Conservation (phyloP, 1,140 invertebrate genomes). For the Brachionus asplanchnoidis region DNA sequence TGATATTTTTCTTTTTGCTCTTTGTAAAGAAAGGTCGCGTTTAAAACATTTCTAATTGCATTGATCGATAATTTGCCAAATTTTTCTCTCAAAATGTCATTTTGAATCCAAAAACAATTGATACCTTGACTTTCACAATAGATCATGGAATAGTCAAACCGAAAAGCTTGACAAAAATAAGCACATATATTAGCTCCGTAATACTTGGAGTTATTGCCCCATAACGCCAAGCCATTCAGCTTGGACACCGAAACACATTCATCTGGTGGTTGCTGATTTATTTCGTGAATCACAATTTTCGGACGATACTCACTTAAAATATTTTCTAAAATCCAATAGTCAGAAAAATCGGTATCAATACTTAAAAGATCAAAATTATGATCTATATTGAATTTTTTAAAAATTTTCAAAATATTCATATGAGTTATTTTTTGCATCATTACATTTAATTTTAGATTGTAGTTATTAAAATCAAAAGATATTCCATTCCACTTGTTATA, state of each 20-base stretch:
- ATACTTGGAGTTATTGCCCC: constrained; percentile 17
- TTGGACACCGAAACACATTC: constrained; percentile 4
- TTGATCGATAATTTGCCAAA: neutral
- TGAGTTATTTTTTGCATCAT: constrained; percentile 7
- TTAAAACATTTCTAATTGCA: neutral
- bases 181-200: constrained; percentile 28
- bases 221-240: neutral
- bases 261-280: constrained; percentile 29
- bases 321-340: constrained; percentile 38
- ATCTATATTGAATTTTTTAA: neutral
- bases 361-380: constrained; percentile 1
- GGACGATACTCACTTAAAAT: neutral
- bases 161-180: constrained; percentile 11
- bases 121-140: constrained; percentile 36
- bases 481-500: neutral
- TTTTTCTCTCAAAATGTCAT: neutral
- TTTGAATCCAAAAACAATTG: constrained; percentile 35
- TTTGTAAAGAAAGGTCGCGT: neutral
- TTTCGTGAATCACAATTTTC: constrained; percentile 3
- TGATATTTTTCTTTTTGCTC: neutral
- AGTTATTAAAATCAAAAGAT: neutral
- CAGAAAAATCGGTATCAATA: constrained; percentile 9
- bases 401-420: neutral
- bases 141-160: neutral
- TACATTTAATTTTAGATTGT: neutral